Evolutionary conservation across 1,140 invertebrate species (phyloP), one percentile per base, ranked within the genome.

Genomic region (Papilio polyxenes): DNA sequence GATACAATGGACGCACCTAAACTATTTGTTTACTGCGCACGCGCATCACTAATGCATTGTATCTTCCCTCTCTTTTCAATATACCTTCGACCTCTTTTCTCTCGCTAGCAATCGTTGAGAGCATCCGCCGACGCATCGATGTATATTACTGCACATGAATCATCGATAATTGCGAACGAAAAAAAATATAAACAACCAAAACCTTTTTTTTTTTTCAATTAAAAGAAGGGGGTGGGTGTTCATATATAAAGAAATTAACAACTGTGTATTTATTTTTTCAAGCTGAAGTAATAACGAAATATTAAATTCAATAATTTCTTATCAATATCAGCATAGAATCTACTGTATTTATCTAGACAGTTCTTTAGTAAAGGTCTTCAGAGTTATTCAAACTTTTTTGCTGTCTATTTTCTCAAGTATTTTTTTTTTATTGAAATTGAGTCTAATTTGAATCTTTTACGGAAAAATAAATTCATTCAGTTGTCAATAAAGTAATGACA

Each of bases 1-100:
- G 23, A 72, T 72, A 72, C 65, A 72, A 72, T 72, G 31, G 65
- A 13, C 65, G 65, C 65, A 72, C 20, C 23, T 69, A 69, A 69
- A 2, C 11, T 72, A 72, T 72, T 72, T 72, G 23, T 72, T 72
- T 37, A 65, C 62, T 59, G 56, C 65, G 31, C 65, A 13, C 65
- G 65, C 65, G 31, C 65, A 72, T 37, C 65, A 37, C 65, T 72
- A 72, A 72, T 72, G 65, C 31, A 15, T 11, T 15, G 13, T 8
- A 1, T 37, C 31, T 72, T 3, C 31, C 11, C 65, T 37, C 11
- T 17, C 65, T 31, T 37, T 59, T 10, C 62, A 11, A 5, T 6
- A 11, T 37, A 31, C 65, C 65, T 72, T 13, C 31, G 31, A 13
- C 31, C 20, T 65, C 23, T 20, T 17, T 11, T 37, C 5, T 72